A percentile compares a stretch with the other conserved stretches of the same genome.
Conservation (phyloP, 2,113 vertebrate species). For the Verasper variegatus region DNA sequence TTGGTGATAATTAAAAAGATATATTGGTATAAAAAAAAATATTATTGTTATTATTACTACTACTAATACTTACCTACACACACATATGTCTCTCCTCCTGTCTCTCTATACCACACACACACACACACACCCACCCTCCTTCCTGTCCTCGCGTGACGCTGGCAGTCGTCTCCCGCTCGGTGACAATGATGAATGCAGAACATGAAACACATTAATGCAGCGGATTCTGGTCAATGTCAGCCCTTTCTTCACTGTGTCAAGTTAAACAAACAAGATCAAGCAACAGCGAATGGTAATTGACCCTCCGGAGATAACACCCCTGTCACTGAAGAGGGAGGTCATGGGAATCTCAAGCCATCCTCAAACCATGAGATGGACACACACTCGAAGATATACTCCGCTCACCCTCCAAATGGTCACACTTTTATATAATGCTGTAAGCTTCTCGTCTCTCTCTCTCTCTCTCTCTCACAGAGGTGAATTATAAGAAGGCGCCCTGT, state of each 20-base stretch:
- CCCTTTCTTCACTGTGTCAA: slow-evolving; percentile 98
- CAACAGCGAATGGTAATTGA: slow-evolving; percentile 94
- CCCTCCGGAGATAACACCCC: slow-evolving; percentile 90
- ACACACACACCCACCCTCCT: slow-evolving; percentile 23
- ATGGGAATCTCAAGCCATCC: slow-evolving; percentile 62
- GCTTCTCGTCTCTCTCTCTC: slow-evolving; percentile 3
- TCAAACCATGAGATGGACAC: slow-evolving; percentile 43
- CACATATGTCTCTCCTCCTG: neutral
- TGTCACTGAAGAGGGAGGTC: slow-evolving; percentile 85
- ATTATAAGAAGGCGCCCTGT: slow-evolving; percentile 19
- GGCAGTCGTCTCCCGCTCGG: slow-evolving; percentile 78
- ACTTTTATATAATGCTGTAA: slow-evolving; percentile 9
- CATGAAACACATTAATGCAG: slow-evolving; percentile 98
- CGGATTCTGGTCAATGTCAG: slow-evolving; percentile 96
- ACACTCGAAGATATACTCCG: slow-evolving; percentile 24
- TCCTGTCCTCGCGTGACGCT: slow-evolving; percentile 70
- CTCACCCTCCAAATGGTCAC: slow-evolving; percentile 35
- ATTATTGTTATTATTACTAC: neutral
- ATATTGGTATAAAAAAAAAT: neutral
- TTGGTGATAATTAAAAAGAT: neutral
- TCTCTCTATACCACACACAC: slow-evolving; percentile 2
- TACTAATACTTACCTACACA: neutral
- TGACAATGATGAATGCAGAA: slow-evolving; percentile 94
- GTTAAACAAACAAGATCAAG: slow-evolving; percentile 99
- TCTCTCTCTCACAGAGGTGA: slow-evolving; percentile 15